Evolutionary conservation across 2,113 vertebrate species (phyloP).

Genomic region (Bungarus multicinctus): DNA sequence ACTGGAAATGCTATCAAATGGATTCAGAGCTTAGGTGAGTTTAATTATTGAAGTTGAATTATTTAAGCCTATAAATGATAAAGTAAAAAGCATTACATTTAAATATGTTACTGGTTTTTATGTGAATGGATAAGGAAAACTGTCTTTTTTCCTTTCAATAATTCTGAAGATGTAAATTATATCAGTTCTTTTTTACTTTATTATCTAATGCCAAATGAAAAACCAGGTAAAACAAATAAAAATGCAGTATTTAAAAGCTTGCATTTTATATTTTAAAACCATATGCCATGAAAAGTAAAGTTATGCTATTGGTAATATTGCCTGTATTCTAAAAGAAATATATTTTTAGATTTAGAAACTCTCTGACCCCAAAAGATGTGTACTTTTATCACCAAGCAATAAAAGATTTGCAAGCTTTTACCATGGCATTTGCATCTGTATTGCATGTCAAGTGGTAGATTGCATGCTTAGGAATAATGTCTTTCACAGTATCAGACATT

Average conservation of each 20-base stretch:
- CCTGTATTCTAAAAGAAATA: neutral
- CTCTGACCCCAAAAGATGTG: neutral
- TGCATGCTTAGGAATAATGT: neutral
- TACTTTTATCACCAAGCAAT: neutral
- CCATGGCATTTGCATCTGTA: neutral
- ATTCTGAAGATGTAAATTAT: neutral
- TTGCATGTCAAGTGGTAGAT: neutral
- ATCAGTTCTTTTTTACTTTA: neutral
- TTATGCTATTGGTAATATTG: neutral
- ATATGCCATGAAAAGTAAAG: neutral
- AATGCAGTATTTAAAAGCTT: neutral
- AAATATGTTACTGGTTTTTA: neutral
- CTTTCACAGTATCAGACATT: neutral
- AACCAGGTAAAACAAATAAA: neutral
- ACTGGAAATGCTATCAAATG: conserved; percentile 87
- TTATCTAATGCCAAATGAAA: neutral
- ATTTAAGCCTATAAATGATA: neutral
- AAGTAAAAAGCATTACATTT: neutral
- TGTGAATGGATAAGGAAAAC: neutral
- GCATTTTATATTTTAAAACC: neutral
- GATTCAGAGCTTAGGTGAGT: conserved; percentile 89
- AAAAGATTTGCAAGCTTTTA: neutral
- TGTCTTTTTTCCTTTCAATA: neutral
- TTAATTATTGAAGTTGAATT: neutral
- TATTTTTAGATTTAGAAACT: neutral